Conservation (phyloP, 2,888 invertebrate species). For the Caenorhabditis sp. region DNA sequence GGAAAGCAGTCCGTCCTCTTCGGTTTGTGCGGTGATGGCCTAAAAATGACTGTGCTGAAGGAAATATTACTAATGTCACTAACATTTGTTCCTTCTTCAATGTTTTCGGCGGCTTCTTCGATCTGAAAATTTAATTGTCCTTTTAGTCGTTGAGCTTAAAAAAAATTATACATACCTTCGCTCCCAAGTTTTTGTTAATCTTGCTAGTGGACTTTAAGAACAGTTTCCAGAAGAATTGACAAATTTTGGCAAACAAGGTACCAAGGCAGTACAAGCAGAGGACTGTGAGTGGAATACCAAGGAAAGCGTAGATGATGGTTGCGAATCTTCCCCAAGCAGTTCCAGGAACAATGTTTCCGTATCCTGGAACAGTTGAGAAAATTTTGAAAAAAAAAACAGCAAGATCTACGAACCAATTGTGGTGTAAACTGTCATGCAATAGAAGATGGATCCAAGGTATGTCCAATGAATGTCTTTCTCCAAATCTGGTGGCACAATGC, state of each 20-base stretch:
- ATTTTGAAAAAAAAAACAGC: background rate
- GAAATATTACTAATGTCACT: too few species aligned
- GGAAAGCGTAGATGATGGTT: conserved; percentile 80
- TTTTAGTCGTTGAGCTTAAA: too few species aligned
- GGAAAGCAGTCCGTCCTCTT: conserved; percentile 76
- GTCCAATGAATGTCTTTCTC: conserved; percentile 75
- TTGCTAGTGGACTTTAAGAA: conserved; percentile 68
- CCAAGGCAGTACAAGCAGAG: conserved; percentile 79
- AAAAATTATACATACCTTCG: conserved; percentile 70
- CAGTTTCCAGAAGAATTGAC: conserved; percentile 72
- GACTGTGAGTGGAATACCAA: conserved; percentile 81
- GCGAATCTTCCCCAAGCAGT: conserved; percentile 77
- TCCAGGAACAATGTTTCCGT: conserved; percentile 80
- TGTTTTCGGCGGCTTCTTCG: conserved; percentile 51
- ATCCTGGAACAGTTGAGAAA: conserved; percentile 67
- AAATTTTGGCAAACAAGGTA: conserved; percentile 75
- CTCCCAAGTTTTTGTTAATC: conserved; percentile 78
- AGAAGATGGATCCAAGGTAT: conserved; percentile 79
- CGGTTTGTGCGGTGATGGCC: conserved; percentile 22
- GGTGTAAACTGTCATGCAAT: conserved; percentile 81
- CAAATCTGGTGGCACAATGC: conserved; percentile 69
- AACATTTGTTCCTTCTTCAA: conserved; percentile 59
- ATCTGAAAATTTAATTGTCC: too few species aligned
- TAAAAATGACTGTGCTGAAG: too few species aligned
- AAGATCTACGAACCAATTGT: conserved; percentile 86